Evolutionary conservation across 2,113 vertebrate genomes (phyloP).

Genomic region (Corythornis cristatus): DNA sequence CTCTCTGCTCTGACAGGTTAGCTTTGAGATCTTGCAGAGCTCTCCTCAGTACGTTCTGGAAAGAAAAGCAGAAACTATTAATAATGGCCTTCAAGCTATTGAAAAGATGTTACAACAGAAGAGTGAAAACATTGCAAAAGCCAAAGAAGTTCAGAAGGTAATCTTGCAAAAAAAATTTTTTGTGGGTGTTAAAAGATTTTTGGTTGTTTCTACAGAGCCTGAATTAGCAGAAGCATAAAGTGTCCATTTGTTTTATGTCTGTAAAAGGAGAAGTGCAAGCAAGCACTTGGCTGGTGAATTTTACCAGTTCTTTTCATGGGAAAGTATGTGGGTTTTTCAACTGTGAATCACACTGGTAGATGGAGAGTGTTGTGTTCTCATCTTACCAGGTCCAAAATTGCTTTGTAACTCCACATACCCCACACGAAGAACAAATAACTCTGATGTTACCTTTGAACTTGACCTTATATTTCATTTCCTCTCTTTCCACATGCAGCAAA

Average conservation of each 20-base stretch:
- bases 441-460: not conserved
- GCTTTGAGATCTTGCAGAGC: conserved; percentile 76
- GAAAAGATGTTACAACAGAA: conserved; percentile 83
- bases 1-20: conserved; percentile 74
- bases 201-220: not conserved
- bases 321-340: not conserved
- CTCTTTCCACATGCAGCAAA: conserved; percentile 72
- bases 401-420: not conserved
- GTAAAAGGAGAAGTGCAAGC: not conserved
- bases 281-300: not conserved
- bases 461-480: not conserved
- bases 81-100: conserved; percentile 81
- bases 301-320: not conserved
- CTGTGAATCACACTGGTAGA: not conserved
- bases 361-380: not conserved
- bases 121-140: conserved; percentile 79
- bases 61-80: conserved; percentile 83
- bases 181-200: not conserved
- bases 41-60: conserved; percentile 80
- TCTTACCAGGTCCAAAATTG: not conserved
- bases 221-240: not conserved
- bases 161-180: not conserved
- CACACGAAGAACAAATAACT: not conserved
- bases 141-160: conserved; percentile 90
- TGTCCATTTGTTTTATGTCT: not conserved